Evolutionary conservation across 2,113 vertebrate species (phyloP), one percentile per base, ranked within the genome.

Genomic region (Pseudopipra pipra): DNA sequence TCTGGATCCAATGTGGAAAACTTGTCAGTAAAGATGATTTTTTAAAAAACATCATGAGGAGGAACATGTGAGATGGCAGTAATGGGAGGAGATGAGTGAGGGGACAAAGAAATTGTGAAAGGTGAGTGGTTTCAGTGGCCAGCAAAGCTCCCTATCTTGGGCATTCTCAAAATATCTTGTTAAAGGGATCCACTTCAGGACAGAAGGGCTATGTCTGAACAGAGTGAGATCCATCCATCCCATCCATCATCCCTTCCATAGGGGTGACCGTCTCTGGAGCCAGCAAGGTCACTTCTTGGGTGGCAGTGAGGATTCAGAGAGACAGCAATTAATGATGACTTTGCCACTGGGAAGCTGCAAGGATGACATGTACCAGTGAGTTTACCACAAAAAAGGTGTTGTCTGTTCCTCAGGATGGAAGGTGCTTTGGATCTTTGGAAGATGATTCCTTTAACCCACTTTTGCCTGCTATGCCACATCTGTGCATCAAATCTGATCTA

Each of bases 271-370:
- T 39, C 23, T 65, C 61, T 79, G 58, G 44, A 87, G 47, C 35
- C 44, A 84, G 11, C 35, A 54, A 44, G 27, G 35, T 39, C 21
- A 47, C 6, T 66, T 78, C 15, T 44, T 62, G 37, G 68, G 52
- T 6, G 5, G 33, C 27, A 65, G 18, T 14, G 65, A 79, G 7
- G 35, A 85, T 51, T 61, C 1, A 3, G 52, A 37, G 33, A 56
- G 22, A 47, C 20, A 67, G 23, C 27, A 14, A 46, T 30, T 33
- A 70, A 14, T 0, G 0, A 9, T 41, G 71, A 72, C 49, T 70
- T 77, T 5, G 3, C 43, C 41, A 25, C 59, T 54, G 65, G 59
- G 76, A 72, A 77, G 25, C 55, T 72, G 20, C 83, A 49, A 78
- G 70, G n/a, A 72, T 85, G 43, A 47, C 39, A 20, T 62, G 44